A percentile compares a stretch with the other conserved stretches of the same genome.
Conservation (phyloP, 2,888 invertebrate species). For the Caprella mutica region DNA sequence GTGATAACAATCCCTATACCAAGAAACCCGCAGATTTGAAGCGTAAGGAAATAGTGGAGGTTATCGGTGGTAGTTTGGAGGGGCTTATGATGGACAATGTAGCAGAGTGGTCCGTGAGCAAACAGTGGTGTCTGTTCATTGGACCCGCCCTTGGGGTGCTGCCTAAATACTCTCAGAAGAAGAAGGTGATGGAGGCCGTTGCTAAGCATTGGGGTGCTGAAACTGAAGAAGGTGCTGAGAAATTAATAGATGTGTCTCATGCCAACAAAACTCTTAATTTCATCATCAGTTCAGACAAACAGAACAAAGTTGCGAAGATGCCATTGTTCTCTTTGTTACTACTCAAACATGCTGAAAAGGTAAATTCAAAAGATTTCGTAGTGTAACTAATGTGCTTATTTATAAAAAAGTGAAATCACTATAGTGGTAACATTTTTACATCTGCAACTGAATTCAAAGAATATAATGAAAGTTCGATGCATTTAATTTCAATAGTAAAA, state of each 20-base stretch:
- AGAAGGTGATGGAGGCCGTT: conserved; percentile 17
- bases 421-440: too few species aligned
- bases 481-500: neutral
- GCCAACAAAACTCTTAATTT: conserved; percentile 49
- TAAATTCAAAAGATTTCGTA: neutral
- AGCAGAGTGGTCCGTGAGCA: conserved; percentile 48
- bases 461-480: neutral
- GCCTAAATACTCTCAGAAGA: conserved; percentile 1
- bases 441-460: too few species aligned
- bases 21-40: conserved; percentile 60
- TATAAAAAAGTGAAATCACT: too few species aligned
- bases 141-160: conserved; percentile 27
- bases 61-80: conserved; percentile 51
- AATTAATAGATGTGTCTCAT: conserved; percentile 64
- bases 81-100: conserved; percentile 56
- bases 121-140: conserved; percentile 30
- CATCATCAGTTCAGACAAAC: conserved; percentile 20
- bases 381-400: neutral
- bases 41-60: conserved; percentile 56
- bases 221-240: conserved; percentile 34
- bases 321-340: conserved; percentile 24
- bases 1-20: conserved; percentile 57
- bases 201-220: conserved; percentile 31
- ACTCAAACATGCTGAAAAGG: conserved; percentile 13
- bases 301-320: conserved; percentile 11